These are phyloP conservation scores for Silurus lanzhouensis DNA, from an alignment of 2,797 vertebrate species.

Conservation along the genomic window DNA sequence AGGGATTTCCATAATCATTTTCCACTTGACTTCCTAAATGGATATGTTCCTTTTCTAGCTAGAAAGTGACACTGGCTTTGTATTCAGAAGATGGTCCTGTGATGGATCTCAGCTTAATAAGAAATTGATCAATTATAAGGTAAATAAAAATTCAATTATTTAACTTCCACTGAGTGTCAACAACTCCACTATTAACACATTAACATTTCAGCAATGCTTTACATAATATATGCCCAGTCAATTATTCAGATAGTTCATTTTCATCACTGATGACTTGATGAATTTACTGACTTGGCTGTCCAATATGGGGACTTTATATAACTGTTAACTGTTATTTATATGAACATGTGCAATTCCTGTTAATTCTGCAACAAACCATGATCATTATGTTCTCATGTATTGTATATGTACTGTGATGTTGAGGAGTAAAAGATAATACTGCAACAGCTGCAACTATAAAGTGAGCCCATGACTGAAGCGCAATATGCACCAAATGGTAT, in stretches of 20 bases:
- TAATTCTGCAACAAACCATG: background rate
- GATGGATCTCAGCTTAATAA: background rate
- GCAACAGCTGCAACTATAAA: background rate
- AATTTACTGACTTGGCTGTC: background rate
- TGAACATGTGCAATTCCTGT: background rate
- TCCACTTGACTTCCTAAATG: background rate
- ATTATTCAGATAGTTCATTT: background rate
- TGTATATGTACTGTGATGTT: background rate
- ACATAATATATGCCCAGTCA: background rate
- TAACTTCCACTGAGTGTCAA: background rate
- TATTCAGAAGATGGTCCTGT: background rate
- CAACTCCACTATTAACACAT: background rate
- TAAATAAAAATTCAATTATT: background rate
- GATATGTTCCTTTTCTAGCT: constrained; percentile 14
- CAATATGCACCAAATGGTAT: background rate
- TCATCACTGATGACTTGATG: background rate
- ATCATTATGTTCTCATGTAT: background rate
- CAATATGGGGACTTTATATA: background rate
- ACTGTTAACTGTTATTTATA: too few species aligned
- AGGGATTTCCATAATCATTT: constrained; percentile 12
- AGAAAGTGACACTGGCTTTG: background rate
- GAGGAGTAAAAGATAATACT: background rate
- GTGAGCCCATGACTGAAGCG: background rate
- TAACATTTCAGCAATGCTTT: background rate
- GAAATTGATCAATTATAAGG: background rate